phyloP scores from a whole-genome alignment of 2,113 vertebrate genomes.

The Carettochelys insculpta region DNA sequence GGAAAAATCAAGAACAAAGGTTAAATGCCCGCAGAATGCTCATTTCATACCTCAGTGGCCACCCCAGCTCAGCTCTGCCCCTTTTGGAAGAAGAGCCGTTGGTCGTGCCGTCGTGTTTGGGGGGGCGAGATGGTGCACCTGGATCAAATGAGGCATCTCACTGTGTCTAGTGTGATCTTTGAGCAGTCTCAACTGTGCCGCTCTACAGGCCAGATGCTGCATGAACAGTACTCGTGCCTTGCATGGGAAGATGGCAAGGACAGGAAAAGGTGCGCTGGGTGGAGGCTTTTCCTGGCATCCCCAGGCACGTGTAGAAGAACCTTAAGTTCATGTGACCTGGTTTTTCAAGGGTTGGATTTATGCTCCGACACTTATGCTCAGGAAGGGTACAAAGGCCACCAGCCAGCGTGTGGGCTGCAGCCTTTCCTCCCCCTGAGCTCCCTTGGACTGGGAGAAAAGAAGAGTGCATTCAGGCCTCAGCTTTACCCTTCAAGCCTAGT shows the following conservation, averaged over 20 bases:
- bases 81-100: not conserved
- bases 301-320: not conserved
- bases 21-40: too few species aligned
- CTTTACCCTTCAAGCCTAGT: too few species aligned
- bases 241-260: not conserved
- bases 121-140: not conserved
- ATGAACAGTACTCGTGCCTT: not conserved
- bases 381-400: not conserved
- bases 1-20: too few species aligned
- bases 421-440: too few species aligned
- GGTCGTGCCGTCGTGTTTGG: not conserved
- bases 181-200: not conserved
- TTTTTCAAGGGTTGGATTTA: not conserved
- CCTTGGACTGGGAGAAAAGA: too few species aligned
- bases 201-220: not conserved
- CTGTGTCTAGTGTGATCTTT: too few species aligned
- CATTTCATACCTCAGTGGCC: too few species aligned
- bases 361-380: too few species aligned
- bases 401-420: not conserved
- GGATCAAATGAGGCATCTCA: too few species aligned
- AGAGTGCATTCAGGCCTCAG: too few species aligned
- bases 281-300: too few species aligned
- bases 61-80: not conserved
- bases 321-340: not conserved
- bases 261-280: too few species aligned